Base-by-base conservation (phyloP, 2,888 invertebrate species). In the Clusia tigrina region DNA sequence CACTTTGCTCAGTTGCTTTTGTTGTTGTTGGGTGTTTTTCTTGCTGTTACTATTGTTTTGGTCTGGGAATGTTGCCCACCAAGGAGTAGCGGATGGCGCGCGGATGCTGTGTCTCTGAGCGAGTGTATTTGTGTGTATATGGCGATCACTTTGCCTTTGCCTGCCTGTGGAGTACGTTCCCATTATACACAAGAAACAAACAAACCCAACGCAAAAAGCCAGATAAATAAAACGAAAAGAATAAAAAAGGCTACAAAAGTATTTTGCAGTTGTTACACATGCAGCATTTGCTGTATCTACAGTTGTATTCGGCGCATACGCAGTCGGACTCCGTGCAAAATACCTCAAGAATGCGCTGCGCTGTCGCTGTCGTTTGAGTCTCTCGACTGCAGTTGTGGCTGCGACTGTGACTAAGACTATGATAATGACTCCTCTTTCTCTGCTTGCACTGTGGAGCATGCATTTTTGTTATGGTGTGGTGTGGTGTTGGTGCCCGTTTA, bases 321-420 rank as follows among this genome's bases (percentile, higher is more conserved):
- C 42, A 6, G n/a, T n/a, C n/a, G 12, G 10, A 42, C 42, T 6
- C 9, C 42, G 48, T 22, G 18, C 18, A 48, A 61, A 56, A 62
- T 53, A 53, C 53, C 61, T 38, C 56, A 56, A 25, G 61, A 62
- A 62, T 62, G 61, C 61, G 61, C 56, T 62, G 53, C 48, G 52
- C 53, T 32, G 32, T 48, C 22, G 48, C 18, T 20, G 42, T 15
- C n/a, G 42, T n/a, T n/a, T n/a, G n/a, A n/a, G n/a, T n/a, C n/a
- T n/a, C n/a, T n/a, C n/a, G n/a, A n/a, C 38, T 54, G 60, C 22
- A 24, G 53, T 10, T 22, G 42, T 42, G 53, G 53, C 38, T 37
- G 42, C 42, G 42, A n/a, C 10, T 42, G 42, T 12, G 32, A 12
- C 6, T 42, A 42, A 10, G 42, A 2, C n/a, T n/a, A n/a, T n/a